Evolutionary conservation across 2,797 vertebrate genomes (phyloP), one percentile per base, ranked within the genome.

Genomic region (Sebastes taczanowskii): DNA sequence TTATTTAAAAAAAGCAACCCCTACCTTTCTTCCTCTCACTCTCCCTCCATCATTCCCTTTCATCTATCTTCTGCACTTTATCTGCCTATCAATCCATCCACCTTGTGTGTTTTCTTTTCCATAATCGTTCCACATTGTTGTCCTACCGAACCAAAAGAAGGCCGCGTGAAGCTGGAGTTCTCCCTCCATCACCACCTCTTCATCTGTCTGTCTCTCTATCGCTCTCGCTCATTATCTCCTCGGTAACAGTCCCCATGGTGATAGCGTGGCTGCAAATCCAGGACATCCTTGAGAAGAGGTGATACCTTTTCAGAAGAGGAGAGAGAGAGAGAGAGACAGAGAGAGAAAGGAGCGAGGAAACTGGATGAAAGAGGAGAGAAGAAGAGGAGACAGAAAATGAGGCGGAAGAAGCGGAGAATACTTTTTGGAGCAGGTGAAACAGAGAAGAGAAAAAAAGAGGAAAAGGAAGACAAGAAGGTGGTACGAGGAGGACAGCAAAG

Each of bases 241-340:
- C 88, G 56, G 95, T 93, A 94, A 95, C 92, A 83, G 94, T 95
- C 93, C 93, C 94, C 93, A 94, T 95, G 92, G 94, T 92, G 92
- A 95, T 92, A 72, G 73, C 4, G 13, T 86, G 88, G 91, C 87
- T 83, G 89, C 68, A 81, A 94, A 95, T 94, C 82, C 94, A 95
- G 95, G 94, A 95, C 94, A 95, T 94, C 92, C 94, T 95, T 94
- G 92, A 94, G 78, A 83, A 82, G 75, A 90, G 84, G 88, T 84
- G 85, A 88, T 85, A 78, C 89, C 89, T 88, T 90, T 68, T 91
- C 81, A 87, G 75, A 79, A 42, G 70, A 77, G 49, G 74, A 71
- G 56, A 72, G 56, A 69, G 80, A 84, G 80, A 84, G 62, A 20
- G 62, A 80, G 38, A 42, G 14, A 42, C 38, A 1, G 7, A 85